A percentile compares a stretch with the other conserved stretches of the same genome.
These are phyloP conservation scores for Aphaenogaster rudis DNA, from an alignment of 1,140 invertebrate genomes.

Conservation along the genomic window DNA sequence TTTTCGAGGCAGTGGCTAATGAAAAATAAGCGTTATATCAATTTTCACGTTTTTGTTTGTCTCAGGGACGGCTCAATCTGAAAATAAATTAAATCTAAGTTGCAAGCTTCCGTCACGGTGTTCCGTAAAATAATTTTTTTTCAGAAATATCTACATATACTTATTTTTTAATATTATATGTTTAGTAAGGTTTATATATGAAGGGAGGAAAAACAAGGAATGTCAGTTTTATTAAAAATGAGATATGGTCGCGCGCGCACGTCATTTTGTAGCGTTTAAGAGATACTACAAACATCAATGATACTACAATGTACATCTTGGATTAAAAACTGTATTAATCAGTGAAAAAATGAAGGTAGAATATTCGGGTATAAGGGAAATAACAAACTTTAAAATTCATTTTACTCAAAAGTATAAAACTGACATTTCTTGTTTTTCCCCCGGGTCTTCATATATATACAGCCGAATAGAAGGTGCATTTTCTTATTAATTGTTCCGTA, in stretches of 20 bases:
- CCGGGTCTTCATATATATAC: neutral
- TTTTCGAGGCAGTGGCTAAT: slow-evolving; percentile 5
- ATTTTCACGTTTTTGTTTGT: slow-evolving; percentile 4
- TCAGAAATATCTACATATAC: neutral
- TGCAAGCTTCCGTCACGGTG: neutral
- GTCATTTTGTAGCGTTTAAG: no score
- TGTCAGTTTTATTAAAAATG: no score
- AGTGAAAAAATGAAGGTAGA: no score
- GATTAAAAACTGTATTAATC: no score
- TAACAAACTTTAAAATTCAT: no score
- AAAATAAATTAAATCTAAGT: slow-evolving; percentile 2
- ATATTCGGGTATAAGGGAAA: no score
- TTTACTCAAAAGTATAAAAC: no score
- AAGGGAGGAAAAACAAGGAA: neutral
- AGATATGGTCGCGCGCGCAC: no score
- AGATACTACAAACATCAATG: no score
- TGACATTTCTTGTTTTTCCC: no score
- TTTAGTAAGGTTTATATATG: neutral
- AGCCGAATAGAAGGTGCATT: neutral
- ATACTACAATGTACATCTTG: no score
- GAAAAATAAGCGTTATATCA: slow-evolving; percentile 10
- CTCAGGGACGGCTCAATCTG: neutral
- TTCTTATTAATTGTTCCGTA: neutral
- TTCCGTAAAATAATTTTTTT: neutral
- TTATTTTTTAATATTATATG: neutral